These are phyloP conservation scores for Myopa tessellatipennis DNA, from an alignment of 2,888 invertebrate species.

Conservation along the genomic window DNA sequence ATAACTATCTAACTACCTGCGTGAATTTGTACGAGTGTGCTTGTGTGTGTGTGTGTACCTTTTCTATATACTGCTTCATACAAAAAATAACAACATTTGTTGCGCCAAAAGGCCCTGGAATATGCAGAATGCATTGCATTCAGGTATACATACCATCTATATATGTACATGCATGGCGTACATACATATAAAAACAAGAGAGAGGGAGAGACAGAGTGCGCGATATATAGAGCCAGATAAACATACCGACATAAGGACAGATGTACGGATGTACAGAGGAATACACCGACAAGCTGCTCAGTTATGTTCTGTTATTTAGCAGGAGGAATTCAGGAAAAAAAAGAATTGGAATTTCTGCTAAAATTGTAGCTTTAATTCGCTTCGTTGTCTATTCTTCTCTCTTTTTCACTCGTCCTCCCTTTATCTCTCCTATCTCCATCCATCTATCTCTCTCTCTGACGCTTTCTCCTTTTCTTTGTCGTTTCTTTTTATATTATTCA, in stretches of 20 bases:
- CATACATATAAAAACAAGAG: not conserved
- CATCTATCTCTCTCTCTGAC: too few relatives aligned
- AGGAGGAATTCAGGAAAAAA: too few relatives aligned
- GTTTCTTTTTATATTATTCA: not conserved
- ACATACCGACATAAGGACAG: too few relatives aligned
- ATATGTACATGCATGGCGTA: not conserved
- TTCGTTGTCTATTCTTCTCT: too few relatives aligned
- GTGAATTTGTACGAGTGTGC: conserved; percentile 20
- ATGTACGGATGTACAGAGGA: too few relatives aligned
- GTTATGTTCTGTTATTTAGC: too few relatives aligned
- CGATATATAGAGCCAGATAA: too few relatives aligned
- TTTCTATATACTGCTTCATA: not conserved
- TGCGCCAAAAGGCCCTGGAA: conserved; percentile 30
- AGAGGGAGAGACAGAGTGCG: too few relatives aligned
- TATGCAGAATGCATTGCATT: conserved; percentile 9
- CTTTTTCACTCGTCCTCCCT: too few relatives aligned
- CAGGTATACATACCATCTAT: not conserved
- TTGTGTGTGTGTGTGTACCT: conserved; percentile 17
- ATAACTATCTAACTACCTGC: not conserved
- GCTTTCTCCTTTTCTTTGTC: too few relatives aligned
- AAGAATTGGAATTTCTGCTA: not conserved
- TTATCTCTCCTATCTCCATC: too few relatives aligned
- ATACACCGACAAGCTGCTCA: too few relatives aligned
- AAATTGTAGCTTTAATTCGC: not conserved
- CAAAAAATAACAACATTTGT: conserved; percentile 32